A percentile compares a stretch with the other conserved stretches of the same genome.
Evolutionary conservation across 2,113 vertebrate species (phyloP).

Genomic region (Rhea americana): DNA sequence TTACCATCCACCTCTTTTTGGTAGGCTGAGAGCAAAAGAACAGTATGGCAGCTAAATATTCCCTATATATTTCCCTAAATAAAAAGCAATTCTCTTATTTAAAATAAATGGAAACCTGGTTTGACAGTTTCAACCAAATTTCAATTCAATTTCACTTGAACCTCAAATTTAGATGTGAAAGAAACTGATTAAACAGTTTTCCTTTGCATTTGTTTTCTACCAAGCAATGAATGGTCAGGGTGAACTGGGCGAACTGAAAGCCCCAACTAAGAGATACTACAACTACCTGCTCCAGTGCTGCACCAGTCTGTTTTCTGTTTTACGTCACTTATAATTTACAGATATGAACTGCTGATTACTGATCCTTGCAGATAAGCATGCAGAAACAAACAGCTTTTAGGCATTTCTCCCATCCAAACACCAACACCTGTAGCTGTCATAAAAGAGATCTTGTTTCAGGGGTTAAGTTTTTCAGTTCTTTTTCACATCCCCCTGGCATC

Average conservation of each 20-base stretch:
- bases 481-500: background rate
- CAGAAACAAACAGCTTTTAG: background rate
- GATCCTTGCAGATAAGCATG: background rate
- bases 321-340: background rate
- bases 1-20: background rate
- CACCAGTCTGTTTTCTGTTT: background rate
- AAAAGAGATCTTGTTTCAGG: background rate
- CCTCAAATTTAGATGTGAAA: slow-evolving; percentile 8
- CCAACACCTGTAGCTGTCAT: background rate
- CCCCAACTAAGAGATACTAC: background rate
- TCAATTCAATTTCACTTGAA: background rate
- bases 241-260: background rate
- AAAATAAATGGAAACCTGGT: background rate
- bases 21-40: background rate
- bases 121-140: background rate
- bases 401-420: background rate
- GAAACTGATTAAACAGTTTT: background rate
- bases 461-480: background rate
- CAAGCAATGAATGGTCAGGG: background rate
- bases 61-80: background rate
- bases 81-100: background rate
- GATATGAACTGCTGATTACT: background rate
- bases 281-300: slow-evolving; percentile 6
- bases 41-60: background rate
- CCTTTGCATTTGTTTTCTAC: background rate